Conservation (phyloP, 2,888 invertebrate species). For the Lycophotia porphyrea region DNA sequence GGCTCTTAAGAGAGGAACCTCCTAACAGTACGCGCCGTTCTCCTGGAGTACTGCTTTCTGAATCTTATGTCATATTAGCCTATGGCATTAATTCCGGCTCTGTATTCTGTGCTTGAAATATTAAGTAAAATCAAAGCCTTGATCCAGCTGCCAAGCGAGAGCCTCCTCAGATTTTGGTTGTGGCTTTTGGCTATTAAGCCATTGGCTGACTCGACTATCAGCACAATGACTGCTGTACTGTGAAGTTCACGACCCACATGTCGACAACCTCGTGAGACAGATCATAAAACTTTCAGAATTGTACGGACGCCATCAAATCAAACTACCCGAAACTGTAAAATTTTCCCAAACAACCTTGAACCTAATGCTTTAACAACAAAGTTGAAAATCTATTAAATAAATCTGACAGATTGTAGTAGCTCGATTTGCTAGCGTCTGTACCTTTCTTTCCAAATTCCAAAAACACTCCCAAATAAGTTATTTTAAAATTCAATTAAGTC, state of each 20-base stretch:
- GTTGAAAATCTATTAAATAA: too few species aligned
- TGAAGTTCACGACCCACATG: not conserved
- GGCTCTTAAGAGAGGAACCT: not conserved
- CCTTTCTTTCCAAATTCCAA: not conserved
- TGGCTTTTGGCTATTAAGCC: not conserved
- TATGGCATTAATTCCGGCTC: not conserved
- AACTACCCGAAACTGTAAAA: too few species aligned
- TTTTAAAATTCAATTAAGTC: conserved; percentile 37
- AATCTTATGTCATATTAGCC: not conserved
- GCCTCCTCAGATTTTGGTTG: too few species aligned
- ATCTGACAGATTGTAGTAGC: too few species aligned
- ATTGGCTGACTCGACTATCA: not conserved
- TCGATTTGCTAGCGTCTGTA: too few species aligned
- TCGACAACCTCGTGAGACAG: not conserved
- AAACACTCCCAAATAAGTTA: conserved; percentile 26
- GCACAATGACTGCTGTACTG: not conserved
- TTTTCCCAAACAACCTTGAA: too few species aligned
- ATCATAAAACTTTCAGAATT: not conserved
- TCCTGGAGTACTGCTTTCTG: not conserved
- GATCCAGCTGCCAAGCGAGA: too few species aligned
- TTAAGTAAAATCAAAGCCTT: not conserved
- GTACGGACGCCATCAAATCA: too few species aligned
- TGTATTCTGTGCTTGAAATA: not conserved
- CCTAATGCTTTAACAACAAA: too few species aligned
- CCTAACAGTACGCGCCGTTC: not conserved